These are phyloP conservation scores for Rambutsinella grinnellia DNA, from an alignment of 2,888 invertebrate genomes.

Conservation along the genomic window DNA sequence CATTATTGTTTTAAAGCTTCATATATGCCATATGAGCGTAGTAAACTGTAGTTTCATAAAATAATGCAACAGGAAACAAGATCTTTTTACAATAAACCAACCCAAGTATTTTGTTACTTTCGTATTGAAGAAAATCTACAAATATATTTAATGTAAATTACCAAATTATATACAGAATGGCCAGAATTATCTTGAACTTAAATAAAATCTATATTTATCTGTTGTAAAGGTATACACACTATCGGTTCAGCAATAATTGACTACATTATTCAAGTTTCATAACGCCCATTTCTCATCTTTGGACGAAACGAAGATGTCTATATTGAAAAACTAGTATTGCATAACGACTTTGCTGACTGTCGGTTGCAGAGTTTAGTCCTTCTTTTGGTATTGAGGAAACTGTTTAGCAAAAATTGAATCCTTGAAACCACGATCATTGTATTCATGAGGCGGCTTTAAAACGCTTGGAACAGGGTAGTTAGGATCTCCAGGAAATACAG, in stretches of 20 bases:
- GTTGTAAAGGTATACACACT: background rate
- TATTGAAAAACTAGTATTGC: no score
- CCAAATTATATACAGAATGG: background rate
- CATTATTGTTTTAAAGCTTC: no score
- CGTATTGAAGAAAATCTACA: constrained; percentile 21
- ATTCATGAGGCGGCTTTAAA: constrained; percentile 75
- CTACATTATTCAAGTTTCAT: background rate
- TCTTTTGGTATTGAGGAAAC: constrained; percentile 33
- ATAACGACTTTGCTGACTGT: no score
- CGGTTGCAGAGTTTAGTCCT: no score
- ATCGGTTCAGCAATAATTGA: background rate
- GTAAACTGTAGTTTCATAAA: no score
- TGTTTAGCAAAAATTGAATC: constrained; percentile 69
- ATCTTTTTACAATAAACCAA: constrained; percentile 70
- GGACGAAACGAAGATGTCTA: no score
- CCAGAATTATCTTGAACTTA: constrained; percentile 10
- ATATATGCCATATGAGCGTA: no score
- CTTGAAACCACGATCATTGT: constrained; percentile 81
- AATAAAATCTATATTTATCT: background rate
- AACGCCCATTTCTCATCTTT: no score
- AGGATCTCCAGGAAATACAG: constrained; percentile 77
- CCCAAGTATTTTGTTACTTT: constrained; percentile 73
- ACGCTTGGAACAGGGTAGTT: constrained; percentile 77
- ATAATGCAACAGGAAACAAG: no score
- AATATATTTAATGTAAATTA: constrained; percentile 4